Evolutionary conservation across 2,888 invertebrate genomes (phyloP), one percentile per base, ranked within the genome.

Genomic region (Syrphus vitripennis): DNA sequence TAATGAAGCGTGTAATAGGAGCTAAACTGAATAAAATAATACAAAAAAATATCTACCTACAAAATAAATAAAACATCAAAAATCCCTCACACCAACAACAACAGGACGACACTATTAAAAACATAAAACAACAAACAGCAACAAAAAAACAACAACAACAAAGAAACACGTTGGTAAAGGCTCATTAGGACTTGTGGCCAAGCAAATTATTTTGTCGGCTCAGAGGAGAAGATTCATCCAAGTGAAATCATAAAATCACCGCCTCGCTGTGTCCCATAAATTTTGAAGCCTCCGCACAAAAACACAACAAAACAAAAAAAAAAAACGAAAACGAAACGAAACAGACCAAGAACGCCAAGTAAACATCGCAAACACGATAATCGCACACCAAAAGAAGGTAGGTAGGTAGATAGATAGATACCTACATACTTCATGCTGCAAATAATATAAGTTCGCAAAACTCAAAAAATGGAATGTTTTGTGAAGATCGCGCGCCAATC

Each of bases 361-460:
- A 81, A 86, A 74, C 77, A 81, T 81, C 72, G 72, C 72, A 81
- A 81, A 81, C 86, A 81, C 77, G 70, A 86, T 86, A 86, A 86
- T 86, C 86, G 82, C 86, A 74, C 77, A 82, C 72, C 55, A 69
- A 34, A 79, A 61, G 79, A 70, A 81, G 75, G 69, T 55, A 75
- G 45, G 63, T 63, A 55, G 48, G 12, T 57, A 57, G 57, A 29
- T 5, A 5, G 7, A 10, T 5, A 57, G 57, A 57, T 16, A 14
- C 3, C 19, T 40, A 26, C 42, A 14, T 16, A 10, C n/a, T 40
- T 63, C 16, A 9, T 26, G 24, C 40, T 4, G 24, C 12, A 2
- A 10, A 21, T 37, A 37, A 61, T n/a, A 61, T 14, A 63, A 45
- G 29, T 65, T 24, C 45, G 45, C n/a, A 45, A 65, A 65, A 65